Base-by-base conservation (phyloP, 2,888 invertebrate genomes). In the Heliconius hortense region DNA sequence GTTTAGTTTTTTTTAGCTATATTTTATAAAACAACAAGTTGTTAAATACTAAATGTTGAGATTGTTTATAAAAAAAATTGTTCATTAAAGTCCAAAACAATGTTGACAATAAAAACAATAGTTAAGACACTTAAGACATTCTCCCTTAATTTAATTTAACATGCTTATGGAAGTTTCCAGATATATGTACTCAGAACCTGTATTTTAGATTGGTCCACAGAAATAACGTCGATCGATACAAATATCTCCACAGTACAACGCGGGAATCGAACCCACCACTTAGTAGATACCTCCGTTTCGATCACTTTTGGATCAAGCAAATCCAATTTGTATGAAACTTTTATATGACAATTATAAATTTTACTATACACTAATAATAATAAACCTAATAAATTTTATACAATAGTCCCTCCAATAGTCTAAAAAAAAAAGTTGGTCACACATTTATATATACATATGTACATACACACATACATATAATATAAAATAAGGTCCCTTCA, bases 381-480 rank as follows among this genome's bases (percentile, higher is more conserved):
- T 66, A 66, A 43, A 66, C 66, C 15, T 66, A 66, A 66, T 39
- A 66, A 59, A 15, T 43, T 66, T 66, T 66, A n/a, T 39, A 66
- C 39, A 66, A 66, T 64, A 35, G 39, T 43, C 66, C 24, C 39
- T 66, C 39, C 66, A 43, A 66, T 66, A 66, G 39, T 39, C 66
- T 43, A 43, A 60, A 24, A n/a, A 60, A n/a, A 26, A 15, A 26
- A 66, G 24, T 64, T 66, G 66, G 39, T 66, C 66, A 66, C 66
- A 66, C 35, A n/a, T 64, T 64, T 66, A 39, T 66, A 39, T 66
- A 66, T 43, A 66, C 24, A 66, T 66, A 66, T 43, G 39, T 66
- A 66, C 39, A 43, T 66, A 24, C 63, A 35, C 39, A 15, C 15
- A 66, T 66, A 60, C 60, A 60, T 60, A 60, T 60, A 60, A 66